These are phyloP conservation scores for Smittia sp. DNA, from an alignment of 2,888 invertebrate species.

Conservation along the genomic window DNA sequence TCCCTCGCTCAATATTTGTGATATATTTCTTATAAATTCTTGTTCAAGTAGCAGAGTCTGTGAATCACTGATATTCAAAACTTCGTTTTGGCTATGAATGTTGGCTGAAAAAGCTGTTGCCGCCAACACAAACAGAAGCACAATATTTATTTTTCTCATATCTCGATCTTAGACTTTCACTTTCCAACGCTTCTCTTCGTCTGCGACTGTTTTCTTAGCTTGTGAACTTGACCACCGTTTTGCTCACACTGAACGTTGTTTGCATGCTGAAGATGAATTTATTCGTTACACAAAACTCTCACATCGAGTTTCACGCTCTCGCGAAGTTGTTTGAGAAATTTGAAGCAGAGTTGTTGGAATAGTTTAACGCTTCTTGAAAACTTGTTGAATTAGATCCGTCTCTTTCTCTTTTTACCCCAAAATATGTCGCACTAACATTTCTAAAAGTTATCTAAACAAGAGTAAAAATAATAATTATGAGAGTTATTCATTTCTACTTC, in stretches of 20 bases:
- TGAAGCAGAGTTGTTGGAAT: neutral
- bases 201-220: neutral
- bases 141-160: slow-evolving; percentile 24
- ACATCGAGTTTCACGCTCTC: neutral
- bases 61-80: neutral
- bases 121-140: slow-evolving; percentile 9
- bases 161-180: slow-evolving; percentile 39
- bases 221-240: slow-evolving; percentile 22
- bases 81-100: neutral
- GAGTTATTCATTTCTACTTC: neutral
- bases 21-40: slow-evolving; percentile 20
- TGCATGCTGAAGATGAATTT: neutral
- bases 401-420: no score
- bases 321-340: neutral
- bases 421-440: neutral
- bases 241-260: neutral
- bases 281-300: neutral
- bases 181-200: slow-evolving; percentile 23
- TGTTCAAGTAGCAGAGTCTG: neutral
- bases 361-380: neutral
- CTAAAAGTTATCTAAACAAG: neutral
- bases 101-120: neutral
- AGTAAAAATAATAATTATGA: neutral
- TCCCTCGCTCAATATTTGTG: neutral
- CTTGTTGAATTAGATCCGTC: no score